Conservation (phyloP, 1,140 invertebrate genomes). For the Schlechtendalia chinensis region DNA sequence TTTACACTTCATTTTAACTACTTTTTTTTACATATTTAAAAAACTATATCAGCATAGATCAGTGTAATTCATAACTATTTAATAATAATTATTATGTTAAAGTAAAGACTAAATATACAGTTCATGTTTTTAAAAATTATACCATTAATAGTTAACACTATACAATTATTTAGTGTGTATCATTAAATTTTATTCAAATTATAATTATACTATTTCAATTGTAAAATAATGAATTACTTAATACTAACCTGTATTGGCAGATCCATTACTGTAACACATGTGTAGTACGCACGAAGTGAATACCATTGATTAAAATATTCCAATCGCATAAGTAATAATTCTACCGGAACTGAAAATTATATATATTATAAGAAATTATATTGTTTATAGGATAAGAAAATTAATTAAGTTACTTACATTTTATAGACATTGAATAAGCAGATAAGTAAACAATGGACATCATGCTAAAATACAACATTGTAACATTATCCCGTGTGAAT, state of each 20-base stretch:
- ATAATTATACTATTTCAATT: neutral
- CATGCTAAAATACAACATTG: constrained; percentile 28
- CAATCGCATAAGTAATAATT: constrained; percentile 78
- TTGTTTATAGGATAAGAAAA: neutral
- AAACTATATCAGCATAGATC: no score
- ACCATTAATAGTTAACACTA: neutral
- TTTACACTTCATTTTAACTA: no score
- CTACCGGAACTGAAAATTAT: constrained; percentile 74
- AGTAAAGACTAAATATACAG: no score
- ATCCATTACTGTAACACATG: constrained; percentile 80
- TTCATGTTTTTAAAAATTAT: neutral
- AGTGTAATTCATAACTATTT: no score
- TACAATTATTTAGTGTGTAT: neutral
- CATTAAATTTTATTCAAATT: neutral
- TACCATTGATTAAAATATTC: constrained; percentile 95
- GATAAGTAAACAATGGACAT: constrained; percentile 23
- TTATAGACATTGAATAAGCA: constrained; percentile 44
- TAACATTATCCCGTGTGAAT: constrained; percentile 31
- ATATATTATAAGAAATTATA: neutral
- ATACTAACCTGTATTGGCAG: constrained; percentile 73
- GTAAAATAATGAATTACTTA: neutral
- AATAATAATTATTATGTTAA: neutral
- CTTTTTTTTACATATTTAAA: no score
- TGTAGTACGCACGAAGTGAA: constrained; percentile 80
- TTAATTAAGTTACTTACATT: constrained; percentile 15